phyloP scores from a whole-genome alignment of 53 echinoderm and acorn worm species.

The Zoroaster sp. region DNA sequence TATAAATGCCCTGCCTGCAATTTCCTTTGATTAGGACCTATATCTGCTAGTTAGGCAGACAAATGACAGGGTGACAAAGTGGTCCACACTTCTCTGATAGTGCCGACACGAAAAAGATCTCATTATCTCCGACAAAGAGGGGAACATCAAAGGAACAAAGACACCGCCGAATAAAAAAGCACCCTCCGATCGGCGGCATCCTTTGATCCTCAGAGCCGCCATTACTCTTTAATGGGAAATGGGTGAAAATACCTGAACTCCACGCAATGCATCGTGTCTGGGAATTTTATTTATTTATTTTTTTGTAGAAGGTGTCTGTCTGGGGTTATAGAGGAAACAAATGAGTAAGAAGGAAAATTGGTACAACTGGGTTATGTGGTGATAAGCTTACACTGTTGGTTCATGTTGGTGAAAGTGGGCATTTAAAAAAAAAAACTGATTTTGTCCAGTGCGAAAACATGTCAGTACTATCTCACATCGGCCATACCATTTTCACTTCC shows the following conservation, averaged over 20 bases:
- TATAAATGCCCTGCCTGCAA: too few relatives aligned
- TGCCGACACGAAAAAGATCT: slow-evolving; percentile 18
- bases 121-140: slow-evolving; percentile 39
- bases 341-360: not conserved
- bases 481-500: not conserved
- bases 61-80: slow-evolving; percentile 1
- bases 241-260: not conserved
- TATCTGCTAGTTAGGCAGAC: too few relatives aligned
- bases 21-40: too few relatives aligned
- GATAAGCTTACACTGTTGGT: too few relatives aligned
- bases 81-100: not conserved
- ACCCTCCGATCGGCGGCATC: not conserved
- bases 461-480: too few relatives aligned
- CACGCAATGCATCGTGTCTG: not conserved
- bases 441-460: too few relatives aligned
- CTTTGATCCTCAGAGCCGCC: not conserved
- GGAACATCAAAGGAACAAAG: slow-evolving; percentile 38
- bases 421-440: too few relatives aligned
- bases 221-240: not conserved
- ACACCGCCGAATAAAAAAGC: not conserved
- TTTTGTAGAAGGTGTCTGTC: not conserved
- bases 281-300: too few relatives aligned
- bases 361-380: too few relatives aligned
- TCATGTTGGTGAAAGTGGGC: too few relatives aligned
- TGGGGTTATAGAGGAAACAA: not conserved